These are phyloP conservation scores for Mactromeris polynyma DNA, from an alignment of 2,888 invertebrate genomes.

Conservation along the genomic window DNA sequence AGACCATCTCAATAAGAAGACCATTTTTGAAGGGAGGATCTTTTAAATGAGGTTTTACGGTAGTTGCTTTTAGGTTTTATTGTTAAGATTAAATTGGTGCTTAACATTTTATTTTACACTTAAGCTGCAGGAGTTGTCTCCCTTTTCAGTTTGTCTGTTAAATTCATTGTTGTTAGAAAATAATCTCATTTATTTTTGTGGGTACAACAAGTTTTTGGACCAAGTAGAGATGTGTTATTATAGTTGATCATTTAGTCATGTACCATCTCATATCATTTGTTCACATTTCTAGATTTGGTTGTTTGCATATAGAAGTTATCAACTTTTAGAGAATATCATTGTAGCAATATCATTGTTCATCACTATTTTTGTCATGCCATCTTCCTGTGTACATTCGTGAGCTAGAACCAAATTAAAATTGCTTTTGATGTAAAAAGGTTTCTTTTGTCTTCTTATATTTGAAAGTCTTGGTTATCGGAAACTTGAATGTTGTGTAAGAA, in stretches of 20 bases:
- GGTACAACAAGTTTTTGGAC: not conserved
- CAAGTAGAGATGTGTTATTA: not conserved
- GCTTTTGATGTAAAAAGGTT: not conserved
- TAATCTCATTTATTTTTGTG: not conserved
- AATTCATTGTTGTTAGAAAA: not conserved
- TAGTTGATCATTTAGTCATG: constrained; percentile 5
- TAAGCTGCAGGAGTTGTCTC: not conserved
- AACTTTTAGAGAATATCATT: not conserved
- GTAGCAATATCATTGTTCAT: constrained; percentile 9
- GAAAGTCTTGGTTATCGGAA: too few species aligned
- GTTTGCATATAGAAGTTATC: not conserved
- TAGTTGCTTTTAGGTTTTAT: too few species aligned
- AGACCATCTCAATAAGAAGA: too few species aligned
- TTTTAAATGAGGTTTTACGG: too few species aligned
- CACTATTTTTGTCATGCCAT: not conserved
- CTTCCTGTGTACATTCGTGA: not conserved
- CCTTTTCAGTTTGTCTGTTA: not conserved
- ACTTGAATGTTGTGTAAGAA: too few species aligned
- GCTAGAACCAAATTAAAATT: constrained; percentile 6
- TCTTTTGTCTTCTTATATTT: not conserved
- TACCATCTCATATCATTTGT: not conserved
- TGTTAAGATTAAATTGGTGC: too few species aligned
- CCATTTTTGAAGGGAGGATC: too few species aligned
- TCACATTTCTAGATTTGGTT: constrained; percentile 12
- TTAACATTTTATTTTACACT: too few species aligned